Conservation (phyloP, 2,797 vertebrate species). For the Rhodeus uyekii region DNA sequence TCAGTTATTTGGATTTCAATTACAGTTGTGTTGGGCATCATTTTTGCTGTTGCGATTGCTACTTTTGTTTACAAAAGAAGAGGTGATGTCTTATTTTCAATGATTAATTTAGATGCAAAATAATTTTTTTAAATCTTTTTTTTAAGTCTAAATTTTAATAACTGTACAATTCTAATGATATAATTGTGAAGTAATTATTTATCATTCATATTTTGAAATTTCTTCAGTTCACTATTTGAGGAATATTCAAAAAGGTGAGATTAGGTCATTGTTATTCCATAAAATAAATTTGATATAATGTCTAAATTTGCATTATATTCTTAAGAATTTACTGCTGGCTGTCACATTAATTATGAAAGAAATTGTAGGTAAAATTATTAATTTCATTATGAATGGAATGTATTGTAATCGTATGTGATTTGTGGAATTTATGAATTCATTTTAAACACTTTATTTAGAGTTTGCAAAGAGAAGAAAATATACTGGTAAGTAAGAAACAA, state of each 20-base stretch:
- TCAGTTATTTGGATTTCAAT: constrained; percentile 24
- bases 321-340: not conserved
- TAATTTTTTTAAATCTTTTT: not conserved
- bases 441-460: constrained; percentile 15
- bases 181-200: not conserved
- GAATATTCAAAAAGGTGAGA: constrained; percentile 9
- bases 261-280: not conserved
- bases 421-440: not conserved
- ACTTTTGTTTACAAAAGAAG: constrained; percentile 24
- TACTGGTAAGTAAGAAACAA: constrained; percentile 58
- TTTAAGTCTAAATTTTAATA: not conserved
- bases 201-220: not conserved
- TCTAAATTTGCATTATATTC: not conserved
- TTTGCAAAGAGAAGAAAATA: constrained; percentile 25
- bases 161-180: not conserved
- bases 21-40: not conserved
- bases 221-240: not conserved
- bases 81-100: constrained; percentile 23
- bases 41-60: not conserved
- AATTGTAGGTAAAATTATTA: not conserved
- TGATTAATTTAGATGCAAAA: not conserved
- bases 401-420: not conserved
- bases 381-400: not conserved
- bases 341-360: not conserved
- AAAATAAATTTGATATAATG: not conserved